Conservation (phyloP, 2,888 invertebrate species). For the Mesorhabditis sp. region DNA sequence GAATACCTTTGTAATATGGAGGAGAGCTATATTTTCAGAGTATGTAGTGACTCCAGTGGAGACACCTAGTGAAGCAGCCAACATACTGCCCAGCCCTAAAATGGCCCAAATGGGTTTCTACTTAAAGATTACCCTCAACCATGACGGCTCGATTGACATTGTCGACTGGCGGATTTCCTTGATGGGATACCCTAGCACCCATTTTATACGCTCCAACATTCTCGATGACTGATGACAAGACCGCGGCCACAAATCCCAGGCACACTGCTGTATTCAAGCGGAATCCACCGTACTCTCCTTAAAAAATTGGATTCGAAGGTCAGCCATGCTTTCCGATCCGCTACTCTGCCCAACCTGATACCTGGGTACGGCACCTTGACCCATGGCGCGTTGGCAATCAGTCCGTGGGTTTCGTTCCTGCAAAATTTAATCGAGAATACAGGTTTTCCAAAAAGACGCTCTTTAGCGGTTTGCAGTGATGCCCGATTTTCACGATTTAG, state of each 20-base stretch:
- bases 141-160: constrained; percentile 48
- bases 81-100: constrained; percentile 41
- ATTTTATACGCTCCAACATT: constrained; percentile 37
- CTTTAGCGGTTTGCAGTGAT: no score
- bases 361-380: constrained; percentile 49
- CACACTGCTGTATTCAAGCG: constrained; percentile 37
- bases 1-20: constrained; percentile 39
- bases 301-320: constrained; percentile 3
- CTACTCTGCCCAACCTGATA: constrained; percentile 11
- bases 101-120: constrained; percentile 22
- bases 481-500: no score
- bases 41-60: constrained; percentile 51
- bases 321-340: neutral
- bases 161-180: constrained; percentile 37
- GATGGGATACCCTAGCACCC: constrained; percentile 36
- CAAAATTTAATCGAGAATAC: no score
- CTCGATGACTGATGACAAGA: constrained; percentile 43
- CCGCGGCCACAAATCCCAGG: constrained; percentile 44
- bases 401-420: neutral
- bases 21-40: constrained; percentile 47
- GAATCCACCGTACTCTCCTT: constrained; percentile 44
- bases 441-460: no score
- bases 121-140: constrained; percentile 34
- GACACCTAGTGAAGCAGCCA: constrained; percentile 42
- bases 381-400: constrained; percentile 31